Evolutionary conservation across 2,113 vertebrate species (phyloP), one percentile per base, ranked within the genome.

Genomic region (Trichomycterus rosablanca): DNA sequence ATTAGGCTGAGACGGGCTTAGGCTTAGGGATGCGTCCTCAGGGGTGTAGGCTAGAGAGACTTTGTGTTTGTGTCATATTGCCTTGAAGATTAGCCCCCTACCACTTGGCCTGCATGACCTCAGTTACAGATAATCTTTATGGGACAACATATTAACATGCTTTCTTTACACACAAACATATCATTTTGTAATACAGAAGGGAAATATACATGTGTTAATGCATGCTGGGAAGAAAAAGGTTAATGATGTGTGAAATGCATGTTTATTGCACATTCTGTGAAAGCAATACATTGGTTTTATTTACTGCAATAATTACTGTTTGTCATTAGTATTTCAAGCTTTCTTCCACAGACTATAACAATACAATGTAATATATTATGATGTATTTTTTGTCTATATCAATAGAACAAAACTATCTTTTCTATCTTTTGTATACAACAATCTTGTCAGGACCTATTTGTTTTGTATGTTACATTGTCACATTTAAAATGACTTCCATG

Each of bases 121-220:
- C 73, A 70, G 81, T 77, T 74, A 78, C 76, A 80, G 81, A 82
- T 86, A 86, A 84, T 81, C 82, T 88, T 84, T 81, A 87, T 81
- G 75, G 76, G 79, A 81, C 79, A 74, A 75, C 71, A 75, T 74
- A 85, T 80, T 82, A 85, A 80, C 83, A 84, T 84, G 77, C 77
- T 76, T 10, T 14, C 32, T 20, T 16, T 12, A 60, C 23, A 32
- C 56, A 51, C 23, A 32, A 49, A 51, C 7, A 28, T 15, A 43
- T 18, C 4, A 34, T 34, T 34, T 65, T 18, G 46, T 28, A 3
- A n/a, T n/a, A n/a, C n/a, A n/a, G n/a, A n/a, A n/a, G n/a, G n/a
- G n/a, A n/a, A n/a, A n/a, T n/a, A n/a, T n/a, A n/a, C n/a, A n/a
- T n/a, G n/a, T n/a, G n/a, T n/a, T n/a, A n/a, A n/a, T n/a, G n/a